Evolutionary conservation across 2,113 vertebrate species (phyloP).

Genomic region (Plotosus lineatus): DNA sequence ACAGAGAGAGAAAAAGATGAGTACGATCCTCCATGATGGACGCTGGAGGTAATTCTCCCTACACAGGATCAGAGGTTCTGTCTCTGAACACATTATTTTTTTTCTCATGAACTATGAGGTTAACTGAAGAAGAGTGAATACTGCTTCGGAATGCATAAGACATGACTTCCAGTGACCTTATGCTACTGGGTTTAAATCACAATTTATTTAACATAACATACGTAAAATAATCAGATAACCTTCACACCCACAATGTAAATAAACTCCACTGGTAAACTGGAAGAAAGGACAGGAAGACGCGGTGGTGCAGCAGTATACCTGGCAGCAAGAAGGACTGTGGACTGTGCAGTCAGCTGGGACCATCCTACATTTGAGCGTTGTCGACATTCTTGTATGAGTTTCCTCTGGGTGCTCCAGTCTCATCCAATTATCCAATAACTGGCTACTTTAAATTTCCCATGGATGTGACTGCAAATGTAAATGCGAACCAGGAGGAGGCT

Average conservation of each 20-base stretch:
- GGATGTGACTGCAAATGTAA: no score
- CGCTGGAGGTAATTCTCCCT: background rate
- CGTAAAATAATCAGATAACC: background rate
- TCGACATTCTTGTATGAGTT: no score
- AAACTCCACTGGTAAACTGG: background rate
- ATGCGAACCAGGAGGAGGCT: no score
- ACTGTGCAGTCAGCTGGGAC: no score
- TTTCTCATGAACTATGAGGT: slow-evolving; percentile 29
- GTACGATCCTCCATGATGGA: no score
- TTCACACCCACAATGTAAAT: background rate
- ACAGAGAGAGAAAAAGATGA: background rate
- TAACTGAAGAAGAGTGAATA: slow-evolving; percentile 13
- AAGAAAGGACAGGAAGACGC: background rate
- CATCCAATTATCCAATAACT: no score
- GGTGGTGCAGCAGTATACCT: no score
- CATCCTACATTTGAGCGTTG: no score
- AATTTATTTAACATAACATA: slow-evolving; percentile 27
- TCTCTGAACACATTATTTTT: background rate
- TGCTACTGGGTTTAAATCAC: slow-evolving; percentile 29
- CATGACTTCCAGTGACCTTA: slow-evolving; percentile 34
- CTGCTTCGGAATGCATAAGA: slow-evolving; percentile 41
- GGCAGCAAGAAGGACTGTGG: no score
- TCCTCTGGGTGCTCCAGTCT: no score
- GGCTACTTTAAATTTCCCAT: no score
- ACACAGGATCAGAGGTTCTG: background rate